Base-by-base conservation (phyloP, 2,888 invertebrate genomes). In the Brenthis hecate region DNA sequence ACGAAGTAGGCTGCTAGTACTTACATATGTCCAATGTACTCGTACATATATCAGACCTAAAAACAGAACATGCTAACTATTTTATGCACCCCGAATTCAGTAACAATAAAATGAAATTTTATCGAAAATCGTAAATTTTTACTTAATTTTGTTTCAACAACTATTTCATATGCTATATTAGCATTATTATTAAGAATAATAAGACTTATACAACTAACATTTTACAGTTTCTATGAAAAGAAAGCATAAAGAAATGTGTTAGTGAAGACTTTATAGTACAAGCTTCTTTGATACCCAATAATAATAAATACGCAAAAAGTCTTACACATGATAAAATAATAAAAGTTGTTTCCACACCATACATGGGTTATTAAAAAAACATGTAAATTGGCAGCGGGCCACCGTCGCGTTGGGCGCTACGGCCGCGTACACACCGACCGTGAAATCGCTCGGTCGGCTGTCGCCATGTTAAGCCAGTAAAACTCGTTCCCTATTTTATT, bases 331-430 rank as follows among this genome's bases (percentile, higher is more conserved):
- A 43, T 36, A 51, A 79, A 81, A 77, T 80, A 81, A 83, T 84
- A 84, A 84, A 83, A 80, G 79, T 79, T 77, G 77, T 80, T 82
- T 80, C 79, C 77, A 79, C 72, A 68, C 71, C 74, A 78, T 76
- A 74, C 71, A 70, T 72, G 73, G 76, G 75, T 78, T 78, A 78
- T 81, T 77, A 84, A 85, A 85, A 82, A 85, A 85, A 81, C 69
- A 81, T 79, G 82, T 81, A 82, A 81, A 81, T 84, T 91, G 90
- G 91, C 85, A 14, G 32, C 61, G 66, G 50, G 87, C 91, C 91
- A 90, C 77, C 53, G 36, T 43, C 36, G 36, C 36, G 36, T 8
- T 43, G 36, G 36, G 11, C 36, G 62, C 61, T 53, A 63, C 67
- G 65, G 56, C 56, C 54, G 54, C 60, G 47, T 65, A 64, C 64